Conservation (phyloP, 2,113 vertebrate species). For the Bubo scandiacus region DNA sequence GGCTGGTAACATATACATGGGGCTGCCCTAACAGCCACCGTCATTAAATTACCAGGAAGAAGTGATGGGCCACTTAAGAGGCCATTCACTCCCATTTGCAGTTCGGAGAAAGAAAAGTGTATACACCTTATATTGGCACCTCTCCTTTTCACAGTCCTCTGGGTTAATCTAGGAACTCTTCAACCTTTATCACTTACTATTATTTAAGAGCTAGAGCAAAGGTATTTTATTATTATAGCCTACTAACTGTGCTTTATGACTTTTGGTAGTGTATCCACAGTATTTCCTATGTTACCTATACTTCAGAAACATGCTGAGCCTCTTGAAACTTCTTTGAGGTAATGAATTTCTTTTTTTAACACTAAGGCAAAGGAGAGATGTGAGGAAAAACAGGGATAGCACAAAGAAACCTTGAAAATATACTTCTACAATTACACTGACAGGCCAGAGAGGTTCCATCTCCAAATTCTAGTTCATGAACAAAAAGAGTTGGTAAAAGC, state of each 20-base stretch:
- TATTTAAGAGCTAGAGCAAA: background rate
- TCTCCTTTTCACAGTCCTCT: background rate
- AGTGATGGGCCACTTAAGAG: background rate
- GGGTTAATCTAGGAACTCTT: background rate
- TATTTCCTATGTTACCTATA: background rate
- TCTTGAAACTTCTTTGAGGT: background rate
- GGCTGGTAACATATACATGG: background rate
- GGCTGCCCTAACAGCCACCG: background rate
- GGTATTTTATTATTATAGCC: background rate
- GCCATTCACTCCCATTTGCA: background rate
- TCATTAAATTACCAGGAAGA: background rate
- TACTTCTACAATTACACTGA: background rate
- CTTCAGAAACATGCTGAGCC: background rate
- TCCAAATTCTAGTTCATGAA: background rate
- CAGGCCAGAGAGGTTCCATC: background rate
- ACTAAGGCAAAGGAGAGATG: background rate
- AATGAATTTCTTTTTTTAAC: background rate
- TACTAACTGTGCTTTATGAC: background rate
- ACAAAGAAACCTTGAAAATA: slow-evolving; percentile 4
- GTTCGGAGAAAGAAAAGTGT: background rate
- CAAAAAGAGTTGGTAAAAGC: background rate
- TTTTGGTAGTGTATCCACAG: background rate
- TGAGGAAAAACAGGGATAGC: background rate
- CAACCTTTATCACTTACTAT: background rate
- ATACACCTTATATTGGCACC: background rate